Percentiles rank a stretch among this genome's conserved stretches.
Evolutionary conservation across 1,140 invertebrate species (phyloP).

Genomic region (Brachionus plicatilis): DNA sequence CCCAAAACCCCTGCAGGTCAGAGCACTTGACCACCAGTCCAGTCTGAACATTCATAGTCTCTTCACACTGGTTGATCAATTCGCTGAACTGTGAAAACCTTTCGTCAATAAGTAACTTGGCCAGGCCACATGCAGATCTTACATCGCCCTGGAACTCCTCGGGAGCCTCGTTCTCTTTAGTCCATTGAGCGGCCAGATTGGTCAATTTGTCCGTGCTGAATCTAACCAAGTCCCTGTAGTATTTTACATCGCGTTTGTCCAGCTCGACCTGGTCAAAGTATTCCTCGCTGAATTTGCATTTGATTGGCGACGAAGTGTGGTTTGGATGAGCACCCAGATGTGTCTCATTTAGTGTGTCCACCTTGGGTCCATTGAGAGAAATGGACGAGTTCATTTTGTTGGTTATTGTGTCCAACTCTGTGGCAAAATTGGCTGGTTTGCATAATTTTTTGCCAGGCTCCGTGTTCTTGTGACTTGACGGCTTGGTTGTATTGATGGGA

Average conservation of each 20-base stretch:
- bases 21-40: conserved; percentile 2
- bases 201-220: background rate
- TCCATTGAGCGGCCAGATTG: background rate
- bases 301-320: background rate
- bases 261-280: background rate
- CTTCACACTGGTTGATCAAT: conserved; percentile 29
- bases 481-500: background rate
- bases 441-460: background rate
- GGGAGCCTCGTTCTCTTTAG: background rate
- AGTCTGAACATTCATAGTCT: background rate
- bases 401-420: background rate
- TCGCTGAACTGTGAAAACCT: conserved; percentile 14
- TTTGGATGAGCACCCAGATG: background rate
- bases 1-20: conserved; percentile 36
- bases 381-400: background rate
- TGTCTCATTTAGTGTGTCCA: background rate
- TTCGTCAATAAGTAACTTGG: conserved; percentile 18
- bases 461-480: background rate
- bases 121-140: conserved; percentile 21
- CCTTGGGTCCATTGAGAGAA: background rate
- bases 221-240: background rate
- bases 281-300: background rate
- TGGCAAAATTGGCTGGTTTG: background rate
- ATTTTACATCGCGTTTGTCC: background rate
- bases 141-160: conserved; percentile 12